Conservation (phyloP, 2,888 invertebrate species). For the Mellilla xanthometata region DNA sequence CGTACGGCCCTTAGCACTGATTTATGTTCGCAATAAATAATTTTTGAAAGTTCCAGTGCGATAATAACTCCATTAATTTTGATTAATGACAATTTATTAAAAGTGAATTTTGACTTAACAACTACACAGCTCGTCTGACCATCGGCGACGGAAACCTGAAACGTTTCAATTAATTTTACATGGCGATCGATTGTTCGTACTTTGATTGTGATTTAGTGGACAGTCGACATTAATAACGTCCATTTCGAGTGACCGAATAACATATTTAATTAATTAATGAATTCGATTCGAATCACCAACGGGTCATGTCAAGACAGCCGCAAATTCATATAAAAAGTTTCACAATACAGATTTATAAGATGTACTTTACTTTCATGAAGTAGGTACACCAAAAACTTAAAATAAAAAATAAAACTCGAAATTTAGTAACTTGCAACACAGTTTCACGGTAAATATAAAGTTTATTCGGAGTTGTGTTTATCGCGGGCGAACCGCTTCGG, state of each 20-base stretch:
- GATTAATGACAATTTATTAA: constrained; percentile 80
- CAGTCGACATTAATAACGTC: constrained; percentile 26
- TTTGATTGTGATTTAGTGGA: constrained; percentile 45
- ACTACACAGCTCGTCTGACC: constrained; percentile 33
- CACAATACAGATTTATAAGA: constrained; percentile 7
- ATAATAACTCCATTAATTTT: constrained; percentile 83
- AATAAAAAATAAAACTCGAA: constrained; percentile 46
- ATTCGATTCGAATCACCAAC: constrained; percentile 18
- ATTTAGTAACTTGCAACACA: constrained; percentile 55
- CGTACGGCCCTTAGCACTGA: constrained; percentile 74
- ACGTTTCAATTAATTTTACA: constrained; percentile 67
- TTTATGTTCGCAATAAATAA: constrained; percentile 78
- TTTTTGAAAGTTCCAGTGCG: constrained; percentile 80
- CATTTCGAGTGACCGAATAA: constrained; percentile 22
- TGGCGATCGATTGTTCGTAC: constrained; percentile 65
- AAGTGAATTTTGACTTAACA: constrained; percentile 68
- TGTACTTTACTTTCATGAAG: too few relatives aligned
- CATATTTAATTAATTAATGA: constrained; percentile 30
- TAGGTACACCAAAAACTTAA: constrained; percentile 33
- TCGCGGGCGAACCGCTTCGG: constrained; percentile 63
- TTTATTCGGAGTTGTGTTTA: constrained; percentile 64
- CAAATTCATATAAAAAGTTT: constrained; percentile 21
- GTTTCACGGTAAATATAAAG: constrained; percentile 46
- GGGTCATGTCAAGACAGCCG: constrained; percentile 4
- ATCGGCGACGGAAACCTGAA: constrained; percentile 56